Evolutionary conservation across 2,113 vertebrate species (phyloP).

Genomic region (Myotis brandtii): DNA sequence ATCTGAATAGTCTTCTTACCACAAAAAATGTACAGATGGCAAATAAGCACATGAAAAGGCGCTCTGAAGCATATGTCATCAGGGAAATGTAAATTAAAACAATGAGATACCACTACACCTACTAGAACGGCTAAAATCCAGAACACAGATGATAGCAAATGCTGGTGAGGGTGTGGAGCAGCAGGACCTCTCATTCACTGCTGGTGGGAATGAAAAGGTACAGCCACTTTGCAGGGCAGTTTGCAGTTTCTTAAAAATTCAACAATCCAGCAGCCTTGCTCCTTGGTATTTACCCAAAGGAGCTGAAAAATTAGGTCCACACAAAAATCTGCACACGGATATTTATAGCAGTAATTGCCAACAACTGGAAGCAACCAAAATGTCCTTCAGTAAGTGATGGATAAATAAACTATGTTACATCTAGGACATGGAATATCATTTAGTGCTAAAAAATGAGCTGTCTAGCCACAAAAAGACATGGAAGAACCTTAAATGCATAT

Average conservation of each 20-base stretch:
- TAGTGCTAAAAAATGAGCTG: background rate
- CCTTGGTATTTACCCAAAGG: background rate
- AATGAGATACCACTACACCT: background rate
- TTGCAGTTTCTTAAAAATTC: background rate
- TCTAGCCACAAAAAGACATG: too few species aligned
- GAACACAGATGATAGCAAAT: background rate
- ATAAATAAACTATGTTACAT: background rate
- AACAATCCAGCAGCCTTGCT: background rate
- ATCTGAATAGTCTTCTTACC: background rate
- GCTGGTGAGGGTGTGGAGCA: background rate
- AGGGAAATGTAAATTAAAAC: background rate
- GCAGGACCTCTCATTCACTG: background rate
- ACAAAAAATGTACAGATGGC: background rate
- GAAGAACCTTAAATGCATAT: background rate
- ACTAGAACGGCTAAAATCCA: background rate
- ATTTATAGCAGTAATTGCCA: rapidly evolving
- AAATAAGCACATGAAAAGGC: background rate
- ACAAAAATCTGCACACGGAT: background rate
- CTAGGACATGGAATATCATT: background rate
- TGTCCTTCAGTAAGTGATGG: background rate
- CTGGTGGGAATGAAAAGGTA: background rate
- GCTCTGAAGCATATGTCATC: rapidly evolving
- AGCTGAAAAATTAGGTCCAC: background rate
- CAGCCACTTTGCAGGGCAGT: background rate
- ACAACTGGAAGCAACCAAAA: background rate